Evolutionary conservation across 2,888 invertebrate species (phyloP).

Genomic region (Dugesia japonica): DNA sequence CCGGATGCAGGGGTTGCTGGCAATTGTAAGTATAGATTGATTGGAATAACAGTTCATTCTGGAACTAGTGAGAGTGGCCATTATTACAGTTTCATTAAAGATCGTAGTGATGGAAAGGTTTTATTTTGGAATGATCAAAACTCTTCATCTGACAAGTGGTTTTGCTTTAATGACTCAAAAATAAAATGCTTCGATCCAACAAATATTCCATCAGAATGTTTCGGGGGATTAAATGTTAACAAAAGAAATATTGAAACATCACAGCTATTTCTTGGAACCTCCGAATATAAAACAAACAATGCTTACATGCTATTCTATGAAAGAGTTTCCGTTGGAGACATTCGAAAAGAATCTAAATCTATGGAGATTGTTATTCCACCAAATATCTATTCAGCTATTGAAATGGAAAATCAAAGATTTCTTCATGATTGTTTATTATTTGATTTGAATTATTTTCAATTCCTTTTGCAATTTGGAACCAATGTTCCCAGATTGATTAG

Average conservation of each 20-base stretch:
- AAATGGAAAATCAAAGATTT: conserved; percentile 4
- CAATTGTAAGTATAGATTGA: conserved; percentile 57
- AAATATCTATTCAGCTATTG: neutral
- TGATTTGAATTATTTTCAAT: conserved; percentile 15
- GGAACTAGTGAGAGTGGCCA: conserved; percentile 94
- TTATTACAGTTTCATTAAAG: conserved; percentile 80
- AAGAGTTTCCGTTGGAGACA: conserved; percentile 47
- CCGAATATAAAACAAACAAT: conserved; percentile 88
- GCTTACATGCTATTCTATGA: conserved; percentile 94
- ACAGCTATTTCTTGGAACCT: conserved; percentile 89
- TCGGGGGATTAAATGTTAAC: conserved; percentile 89
- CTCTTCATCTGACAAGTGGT: conserved; percentile 50
- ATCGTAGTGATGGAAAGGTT: conserved; percentile 54
- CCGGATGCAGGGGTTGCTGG: neutral
- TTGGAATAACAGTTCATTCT: conserved; percentile 86
- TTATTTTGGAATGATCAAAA: conserved; percentile 34
- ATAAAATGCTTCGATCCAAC: conserved; percentile 77
- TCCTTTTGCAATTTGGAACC: neutral
- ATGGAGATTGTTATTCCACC: neutral
- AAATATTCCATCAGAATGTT: conserved; percentile 81
- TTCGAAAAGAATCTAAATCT: neutral
- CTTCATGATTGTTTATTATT: conserved; percentile 15
- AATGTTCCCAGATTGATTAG: neutral
- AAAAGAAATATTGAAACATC: conserved; percentile 46
- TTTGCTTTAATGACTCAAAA: conserved; percentile 48